Conservation (phyloP, 2,797 vertebrate genomes). For the Meda fulgida region DNA sequence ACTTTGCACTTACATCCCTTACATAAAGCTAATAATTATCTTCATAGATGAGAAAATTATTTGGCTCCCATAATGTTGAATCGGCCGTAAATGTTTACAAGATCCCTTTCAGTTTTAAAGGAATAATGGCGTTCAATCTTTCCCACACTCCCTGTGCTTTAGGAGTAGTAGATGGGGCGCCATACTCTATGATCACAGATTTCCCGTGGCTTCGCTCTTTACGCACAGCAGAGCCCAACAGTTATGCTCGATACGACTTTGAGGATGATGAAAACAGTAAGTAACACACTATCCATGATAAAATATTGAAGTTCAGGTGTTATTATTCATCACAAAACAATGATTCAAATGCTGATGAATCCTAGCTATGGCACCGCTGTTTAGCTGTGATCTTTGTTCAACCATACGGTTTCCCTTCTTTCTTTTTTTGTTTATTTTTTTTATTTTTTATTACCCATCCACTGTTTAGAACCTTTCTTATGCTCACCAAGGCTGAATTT, state of each 20-base stretch:
- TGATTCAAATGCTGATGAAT: neutral
- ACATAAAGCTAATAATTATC: neutral
- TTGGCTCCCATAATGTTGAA: neutral
- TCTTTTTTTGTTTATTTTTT: neutral
- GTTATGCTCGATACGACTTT: slow-evolving; percentile 95
- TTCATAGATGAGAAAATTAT: neutral
- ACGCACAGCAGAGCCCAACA: slow-evolving; percentile 91
- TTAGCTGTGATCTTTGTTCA: neutral
- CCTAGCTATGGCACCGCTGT: neutral
- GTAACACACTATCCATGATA: slow-evolving; percentile 50
- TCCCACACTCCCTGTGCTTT: slow-evolving; percentile 22
- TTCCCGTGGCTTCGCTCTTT: slow-evolving; percentile 96
- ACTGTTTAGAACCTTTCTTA: neutral
- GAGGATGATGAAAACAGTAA: slow-evolving; percentile 98
- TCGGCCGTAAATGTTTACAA: neutral
- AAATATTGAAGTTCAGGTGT: neutral
- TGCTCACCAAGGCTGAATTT: neutral
- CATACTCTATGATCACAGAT: slow-evolving; percentile 97
- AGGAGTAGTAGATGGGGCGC: slow-evolving; percentile 93
- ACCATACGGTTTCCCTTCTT: neutral
- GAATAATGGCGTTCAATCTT: slow-evolving; percentile 2
- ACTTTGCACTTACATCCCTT: slow-evolving; percentile 7
- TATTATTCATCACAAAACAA: neutral
- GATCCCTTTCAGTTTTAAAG: neutral
- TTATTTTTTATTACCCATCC: too few relatives aligned